Percentiles rank a stretch among this genome's conserved stretches.
Conservation (phyloP, 2,888 invertebrate species). For the Nipponacmea schrenckii region DNA sequence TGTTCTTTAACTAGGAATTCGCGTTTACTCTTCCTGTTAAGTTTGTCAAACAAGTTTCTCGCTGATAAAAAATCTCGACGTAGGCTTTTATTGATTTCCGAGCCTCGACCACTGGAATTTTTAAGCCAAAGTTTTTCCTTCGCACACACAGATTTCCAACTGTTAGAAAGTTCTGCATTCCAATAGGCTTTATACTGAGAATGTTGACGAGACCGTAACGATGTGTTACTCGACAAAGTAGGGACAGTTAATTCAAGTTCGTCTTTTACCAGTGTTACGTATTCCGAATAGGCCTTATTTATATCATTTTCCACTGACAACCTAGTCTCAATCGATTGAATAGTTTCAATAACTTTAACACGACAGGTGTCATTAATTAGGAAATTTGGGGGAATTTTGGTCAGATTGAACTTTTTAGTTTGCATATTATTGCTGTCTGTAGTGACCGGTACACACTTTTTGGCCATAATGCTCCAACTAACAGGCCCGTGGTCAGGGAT, state of each 20-base stretch:
- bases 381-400: no score
- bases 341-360: no score
- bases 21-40: neutral
- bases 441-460: no score
- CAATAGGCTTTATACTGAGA: neutral
- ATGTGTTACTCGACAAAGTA: neutral
- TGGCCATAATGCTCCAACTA: neutral
- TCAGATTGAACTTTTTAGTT: no score
- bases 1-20: neutral
- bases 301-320: no score
- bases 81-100: no score
- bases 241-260: neutral
- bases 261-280: neutral
- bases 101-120: neutral
- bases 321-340: no score
- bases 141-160: neutral
- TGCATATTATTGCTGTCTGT: no score
- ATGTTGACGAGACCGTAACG: neutral
- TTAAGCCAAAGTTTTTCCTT: constrained; percentile 4
- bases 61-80: no score
- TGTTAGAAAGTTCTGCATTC: no score
- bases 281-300: neutral
- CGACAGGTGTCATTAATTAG: no score
- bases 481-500: neutral
- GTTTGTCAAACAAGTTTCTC: neutral